Percentiles rank a stretch among this genome's conserved stretches.
These are phyloP conservation scores for Coregonus ussuriensis DNA, from an alignment of 2,797 vertebrate species.

Conservation along the genomic window DNA sequence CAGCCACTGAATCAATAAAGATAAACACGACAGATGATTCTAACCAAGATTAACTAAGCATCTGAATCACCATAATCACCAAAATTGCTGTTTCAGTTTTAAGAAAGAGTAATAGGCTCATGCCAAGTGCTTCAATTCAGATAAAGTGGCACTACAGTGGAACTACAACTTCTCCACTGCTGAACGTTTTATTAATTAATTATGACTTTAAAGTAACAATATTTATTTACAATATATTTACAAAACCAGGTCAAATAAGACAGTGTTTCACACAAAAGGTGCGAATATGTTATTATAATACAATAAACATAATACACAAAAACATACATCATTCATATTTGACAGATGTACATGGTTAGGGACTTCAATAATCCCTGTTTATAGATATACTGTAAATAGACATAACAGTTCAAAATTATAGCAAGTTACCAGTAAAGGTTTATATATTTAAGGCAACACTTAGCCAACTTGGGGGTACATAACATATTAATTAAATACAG, in stretches of 20 bases:
- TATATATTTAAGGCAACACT: conserved; percentile 37
- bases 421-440: conserved; percentile 20
- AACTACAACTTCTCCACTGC: neutral
- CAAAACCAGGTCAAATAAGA: conserved; percentile 76
- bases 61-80: neutral
- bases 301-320: conserved; percentile 69
- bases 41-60: neutral
- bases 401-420: conserved; percentile 25
- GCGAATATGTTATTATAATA: conserved; percentile 43
- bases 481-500: conserved; percentile 33
- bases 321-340: conserved; percentile 24
- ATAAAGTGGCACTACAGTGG: neutral
- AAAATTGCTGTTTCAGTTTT: neutral
- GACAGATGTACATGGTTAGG: conserved; percentile 12
- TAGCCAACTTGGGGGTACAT: conserved; percentile 23
- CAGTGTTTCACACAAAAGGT: conserved; percentile 74
- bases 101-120: neutral
- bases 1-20: neutral
- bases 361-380: conserved; percentile 12
- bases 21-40: conserved; percentile 3
- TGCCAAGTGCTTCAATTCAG: neutral
- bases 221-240: conserved; percentile 77
- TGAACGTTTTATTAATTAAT: neutral
- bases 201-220: conserved; percentile 32
- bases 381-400: conserved; percentile 6